phyloP scores from a whole-genome alignment of 1,140 invertebrate species.

The Drosophila sechellia region DNA sequence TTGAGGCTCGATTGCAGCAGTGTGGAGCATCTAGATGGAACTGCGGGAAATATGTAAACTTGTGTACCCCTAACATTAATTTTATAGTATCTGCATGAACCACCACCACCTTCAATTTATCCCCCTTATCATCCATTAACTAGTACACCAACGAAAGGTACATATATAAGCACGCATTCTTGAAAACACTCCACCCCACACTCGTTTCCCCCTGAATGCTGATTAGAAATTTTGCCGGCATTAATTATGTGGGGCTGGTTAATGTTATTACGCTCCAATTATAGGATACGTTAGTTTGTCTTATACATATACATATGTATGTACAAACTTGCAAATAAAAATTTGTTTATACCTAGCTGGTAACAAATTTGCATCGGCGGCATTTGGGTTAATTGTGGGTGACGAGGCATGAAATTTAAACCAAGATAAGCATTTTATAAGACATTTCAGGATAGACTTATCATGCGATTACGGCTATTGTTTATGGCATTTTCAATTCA shows the following conservation, averaged over 20 bases:
- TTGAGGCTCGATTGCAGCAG: slow-evolving; percentile 13
- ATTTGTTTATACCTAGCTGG: slow-evolving; percentile 12
- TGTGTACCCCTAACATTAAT: too few species aligned
- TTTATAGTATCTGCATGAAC: neutral
- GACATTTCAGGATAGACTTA: slow-evolving; percentile 18
- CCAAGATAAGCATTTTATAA: slow-evolving; percentile 34
- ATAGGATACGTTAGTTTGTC: slow-evolving; percentile 15
- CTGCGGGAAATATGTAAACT: too few species aligned
- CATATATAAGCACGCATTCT: neutral
- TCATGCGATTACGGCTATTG: slow-evolving; percentile 27
- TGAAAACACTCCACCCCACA: neutral
- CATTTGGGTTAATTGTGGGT: slow-evolving; percentile 70
- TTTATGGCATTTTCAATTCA: slow-evolving; percentile 33
- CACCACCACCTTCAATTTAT: neutral
- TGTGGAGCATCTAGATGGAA: slow-evolving; percentile 3
- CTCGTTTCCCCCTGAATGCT: neutral
- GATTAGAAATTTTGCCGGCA: slow-evolving; percentile 37
- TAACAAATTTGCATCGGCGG: slow-evolving; percentile 41
- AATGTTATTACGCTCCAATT: slow-evolving; percentile 32
- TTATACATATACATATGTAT: neutral
- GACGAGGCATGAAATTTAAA: slow-evolving; percentile 44
- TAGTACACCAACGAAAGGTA: neutral
- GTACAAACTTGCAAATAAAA: neutral
- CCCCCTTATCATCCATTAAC: neutral
- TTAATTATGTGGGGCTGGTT: slow-evolving; percentile 45